phyloP scores from a whole-genome alignment of 2,888 invertebrate genomes.

The Norana najaformis region DNA sequence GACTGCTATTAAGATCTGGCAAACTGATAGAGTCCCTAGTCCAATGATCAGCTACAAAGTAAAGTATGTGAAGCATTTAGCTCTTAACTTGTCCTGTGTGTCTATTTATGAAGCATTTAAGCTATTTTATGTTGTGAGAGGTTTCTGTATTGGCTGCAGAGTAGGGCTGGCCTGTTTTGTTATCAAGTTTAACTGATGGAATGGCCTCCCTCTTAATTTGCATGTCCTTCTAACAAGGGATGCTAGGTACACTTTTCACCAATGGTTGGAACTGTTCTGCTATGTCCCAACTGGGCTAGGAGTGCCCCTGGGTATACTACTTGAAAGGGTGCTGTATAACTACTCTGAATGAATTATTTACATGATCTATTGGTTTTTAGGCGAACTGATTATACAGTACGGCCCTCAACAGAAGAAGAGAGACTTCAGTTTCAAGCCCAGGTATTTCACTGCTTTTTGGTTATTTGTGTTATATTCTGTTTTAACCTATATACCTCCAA shows the following conservation, averaged over 20 bases:
- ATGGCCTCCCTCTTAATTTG: too few relatives aligned
- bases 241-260: too few relatives aligned
- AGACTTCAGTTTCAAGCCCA: constrained; percentile 61
- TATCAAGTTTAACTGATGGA: not conserved
- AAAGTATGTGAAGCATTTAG: not conserved
- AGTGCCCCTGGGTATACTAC: too few relatives aligned
- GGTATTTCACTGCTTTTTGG: constrained; percentile 60
- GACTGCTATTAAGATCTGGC: too few relatives aligned
- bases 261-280: too few relatives aligned
- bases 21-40: not conserved
- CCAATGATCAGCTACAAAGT: not conserved
- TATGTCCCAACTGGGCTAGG: too few relatives aligned
- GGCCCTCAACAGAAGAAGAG: constrained; percentile 78
- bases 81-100: not conserved
- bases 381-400: constrained; percentile 68
- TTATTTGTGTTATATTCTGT: not conserved
- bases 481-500: not conserved
- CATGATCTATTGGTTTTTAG: constrained; percentile 46
- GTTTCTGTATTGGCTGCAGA: too few relatives aligned
- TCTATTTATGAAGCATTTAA: not conserved
- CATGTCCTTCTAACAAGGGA: too few relatives aligned
- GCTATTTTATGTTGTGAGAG: not conserved
- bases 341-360: too few relatives aligned
- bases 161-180: too few relatives aligned
- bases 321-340: too few relatives aligned